A percentile compares a stretch with the other conserved stretches of the same genome.
Evolutionary conservation across 64 coral and sea anemone species (phyloP).

Genomic region (Catalaphyllia jardinei): DNA sequence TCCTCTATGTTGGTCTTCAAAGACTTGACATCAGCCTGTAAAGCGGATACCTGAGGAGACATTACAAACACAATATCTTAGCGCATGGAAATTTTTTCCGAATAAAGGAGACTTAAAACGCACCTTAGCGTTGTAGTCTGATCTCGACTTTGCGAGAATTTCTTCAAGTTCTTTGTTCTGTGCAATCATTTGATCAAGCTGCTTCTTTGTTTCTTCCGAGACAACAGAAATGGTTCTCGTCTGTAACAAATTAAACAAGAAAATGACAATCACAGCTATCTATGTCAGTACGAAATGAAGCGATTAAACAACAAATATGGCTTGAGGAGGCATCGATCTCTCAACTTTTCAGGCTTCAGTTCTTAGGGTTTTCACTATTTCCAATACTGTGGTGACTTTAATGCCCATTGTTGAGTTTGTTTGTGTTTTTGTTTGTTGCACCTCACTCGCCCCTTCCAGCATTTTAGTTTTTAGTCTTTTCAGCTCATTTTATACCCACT

Average conservation of each 20-base stretch:
- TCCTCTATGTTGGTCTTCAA: conserved; percentile 42
- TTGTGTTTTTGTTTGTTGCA: too few relatives aligned
- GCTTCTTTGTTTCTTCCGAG: conserved; percentile 82
- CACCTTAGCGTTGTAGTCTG: conserved; percentile 80
- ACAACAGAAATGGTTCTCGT: conserved; percentile 84
- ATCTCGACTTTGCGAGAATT: conserved; percentile 62
- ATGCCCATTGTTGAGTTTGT: too few relatives aligned
- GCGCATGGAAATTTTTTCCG: too few relatives aligned
- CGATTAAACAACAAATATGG: too few relatives aligned
- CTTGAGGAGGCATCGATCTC: too few relatives aligned
- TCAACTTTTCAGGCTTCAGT: too few relatives aligned
- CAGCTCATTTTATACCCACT: too few relatives aligned
- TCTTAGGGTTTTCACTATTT: too few relatives aligned
- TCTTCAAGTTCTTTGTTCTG: conserved; percentile 85
- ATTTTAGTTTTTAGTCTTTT: too few relatives aligned
- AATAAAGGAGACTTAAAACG: neutral
- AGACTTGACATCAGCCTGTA: conserved; percentile 78
- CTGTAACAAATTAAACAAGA: conserved; percentile 21
- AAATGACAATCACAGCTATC: neutral
- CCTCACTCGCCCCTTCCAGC: too few relatives aligned
- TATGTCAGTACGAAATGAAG: too few relatives aligned
- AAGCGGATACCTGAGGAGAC: conserved; percentile 53
- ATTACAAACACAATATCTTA: neutral
- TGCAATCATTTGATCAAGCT: conserved; percentile 68
- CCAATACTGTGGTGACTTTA: too few relatives aligned